Evolutionary conservation across 2,888 invertebrate species (phyloP), one percentile per base, ranked within the genome.

Genomic region (Eledone cirrhosa): DNA sequence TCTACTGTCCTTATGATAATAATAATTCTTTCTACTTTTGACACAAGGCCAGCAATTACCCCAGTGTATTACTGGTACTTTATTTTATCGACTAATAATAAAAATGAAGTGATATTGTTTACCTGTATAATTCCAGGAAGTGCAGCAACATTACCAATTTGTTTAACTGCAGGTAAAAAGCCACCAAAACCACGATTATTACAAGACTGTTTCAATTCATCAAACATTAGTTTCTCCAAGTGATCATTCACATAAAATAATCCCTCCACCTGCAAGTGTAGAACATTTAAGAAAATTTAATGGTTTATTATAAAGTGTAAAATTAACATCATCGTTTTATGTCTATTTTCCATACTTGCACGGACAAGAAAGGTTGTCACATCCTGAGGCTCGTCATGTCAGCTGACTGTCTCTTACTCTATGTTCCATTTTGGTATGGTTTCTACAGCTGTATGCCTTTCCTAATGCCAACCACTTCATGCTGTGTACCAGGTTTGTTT

Each of bases 71-170:
- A n/a, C n/a, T n/a, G n/a, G n/a, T n/a, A n/a, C n/a, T n/a, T n/a
- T n/a, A n/a, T n/a, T n/a, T n/a, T n/a, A n/a, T n/a, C n/a, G n/a
- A n/a, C n/a, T n/a, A n/a, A n/a, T n/a, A n/a, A n/a, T n/a, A n/a
- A n/a, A n/a, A n/a, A n/a, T n/a, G n/a, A n/a, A n/a, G n/a, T n/a
- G n/a, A n/a, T 41, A 41, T 11, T 41, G 5, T 88, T 82, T 85
- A 91, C 91, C 75, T 96, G 96, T 22, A 99, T 97, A 84, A 99
- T 99, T 1, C 99, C 99, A 19, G 99, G 99, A 80, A 99, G 92
- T 0, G 99, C 97, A 48, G 99, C 99, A 48, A 99, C 99, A 92
- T 99, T 99, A 5, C 97, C 99, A 82, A 99, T 99, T 92, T 99
- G 99, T 92, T 99, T 98, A 82, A 99, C 96, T 7, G 98, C 99